A percentile compares a stretch with the other conserved stretches of the same genome.
Evolutionary conservation across 2,113 vertebrate genomes (phyloP).

Genomic region (Maccullochella peelii): DNA sequence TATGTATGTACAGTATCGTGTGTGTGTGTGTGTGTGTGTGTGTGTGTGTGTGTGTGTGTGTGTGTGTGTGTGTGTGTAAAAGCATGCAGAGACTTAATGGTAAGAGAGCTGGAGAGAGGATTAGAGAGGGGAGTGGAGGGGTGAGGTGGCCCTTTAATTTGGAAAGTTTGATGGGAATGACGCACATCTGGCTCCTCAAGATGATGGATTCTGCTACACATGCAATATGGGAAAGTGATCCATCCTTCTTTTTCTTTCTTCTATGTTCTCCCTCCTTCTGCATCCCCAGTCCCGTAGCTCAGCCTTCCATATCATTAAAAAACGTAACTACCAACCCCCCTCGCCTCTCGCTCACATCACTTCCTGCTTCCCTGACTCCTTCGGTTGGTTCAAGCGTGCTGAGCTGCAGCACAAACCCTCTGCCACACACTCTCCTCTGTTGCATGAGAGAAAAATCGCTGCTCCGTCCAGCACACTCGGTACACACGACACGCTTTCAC

Average conservation of each 20-base stretch:
- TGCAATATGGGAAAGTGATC: constrained; percentile 75
- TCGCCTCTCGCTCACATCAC: constrained; percentile 19
- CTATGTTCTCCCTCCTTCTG: constrained; percentile 37
- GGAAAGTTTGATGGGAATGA: constrained; percentile 80
- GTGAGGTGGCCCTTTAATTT: constrained; percentile 75
- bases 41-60: not conserved
- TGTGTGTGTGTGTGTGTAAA: constrained; percentile 21
- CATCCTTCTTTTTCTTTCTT: constrained; percentile 29
- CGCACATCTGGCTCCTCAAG: constrained; percentile 70
- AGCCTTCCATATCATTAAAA: constrained; percentile 30
- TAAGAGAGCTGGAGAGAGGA: constrained; percentile 66
- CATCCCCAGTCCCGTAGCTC: constrained; percentile 26
- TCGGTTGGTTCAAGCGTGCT: not conserved
- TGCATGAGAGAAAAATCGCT: not conserved
- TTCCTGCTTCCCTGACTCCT: constrained; percentile 29
- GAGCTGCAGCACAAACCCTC: constrained; percentile 21
- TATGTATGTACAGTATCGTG: not conserved
- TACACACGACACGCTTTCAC: not conserved
- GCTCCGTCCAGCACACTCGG: not conserved
- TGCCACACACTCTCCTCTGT: not conserved
- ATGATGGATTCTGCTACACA: constrained; percentile 69
- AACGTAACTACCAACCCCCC: not conserved
- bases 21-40: not conserved
- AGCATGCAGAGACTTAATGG: constrained; percentile 34
- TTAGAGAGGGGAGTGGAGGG: constrained; percentile 63